These are phyloP conservation scores for Tanypteryx hageni DNA, from an alignment of 2,888 invertebrate species.

Conservation along the genomic window DNA sequence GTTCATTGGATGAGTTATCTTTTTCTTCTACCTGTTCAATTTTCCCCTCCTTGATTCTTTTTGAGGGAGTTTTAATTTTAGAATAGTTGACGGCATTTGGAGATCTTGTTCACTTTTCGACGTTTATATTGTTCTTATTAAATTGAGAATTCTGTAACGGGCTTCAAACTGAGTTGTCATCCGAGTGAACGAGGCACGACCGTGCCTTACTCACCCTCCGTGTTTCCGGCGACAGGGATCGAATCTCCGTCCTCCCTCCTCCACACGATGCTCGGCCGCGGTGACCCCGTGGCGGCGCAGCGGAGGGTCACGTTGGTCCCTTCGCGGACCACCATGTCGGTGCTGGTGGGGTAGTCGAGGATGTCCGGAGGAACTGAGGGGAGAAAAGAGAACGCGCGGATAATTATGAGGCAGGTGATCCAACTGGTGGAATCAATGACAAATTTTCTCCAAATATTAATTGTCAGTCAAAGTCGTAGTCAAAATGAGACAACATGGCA, in stretches of 20 bases:
- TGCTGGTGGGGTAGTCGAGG: constrained; percentile 90
- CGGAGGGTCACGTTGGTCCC: constrained; percentile 90
- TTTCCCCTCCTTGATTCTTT: too few relatives aligned
- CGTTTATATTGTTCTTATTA: too few relatives aligned
- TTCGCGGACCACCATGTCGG: constrained; percentile 90
- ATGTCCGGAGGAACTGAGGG: constrained; percentile 90
- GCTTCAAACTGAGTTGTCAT: too few relatives aligned
- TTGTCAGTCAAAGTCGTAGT: neutral
- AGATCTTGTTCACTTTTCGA: too few relatives aligned
- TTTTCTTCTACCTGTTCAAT: too few relatives aligned
- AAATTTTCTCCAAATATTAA: neutral
- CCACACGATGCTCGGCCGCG: constrained; percentile 92
- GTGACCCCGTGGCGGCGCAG: constrained; percentile 92
- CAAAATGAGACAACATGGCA: neutral
- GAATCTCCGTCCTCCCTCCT: constrained; percentile 86
- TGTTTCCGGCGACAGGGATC: constrained; percentile 76
- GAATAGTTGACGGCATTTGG: too few relatives aligned
- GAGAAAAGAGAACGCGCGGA: constrained; percentile 34
- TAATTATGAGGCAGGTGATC: too few relatives aligned
- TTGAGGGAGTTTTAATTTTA: too few relatives aligned
- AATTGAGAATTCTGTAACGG: too few relatives aligned
- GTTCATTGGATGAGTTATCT: too few relatives aligned
- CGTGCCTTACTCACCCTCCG: constrained; percentile 70
- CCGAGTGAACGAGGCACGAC: too few relatives aligned
- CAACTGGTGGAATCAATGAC: too few relatives aligned